These are phyloP conservation scores for Peromyscus melanophrys DNA, from an alignment of 2,797 vertebrate species.

Conservation along the genomic window DNA sequence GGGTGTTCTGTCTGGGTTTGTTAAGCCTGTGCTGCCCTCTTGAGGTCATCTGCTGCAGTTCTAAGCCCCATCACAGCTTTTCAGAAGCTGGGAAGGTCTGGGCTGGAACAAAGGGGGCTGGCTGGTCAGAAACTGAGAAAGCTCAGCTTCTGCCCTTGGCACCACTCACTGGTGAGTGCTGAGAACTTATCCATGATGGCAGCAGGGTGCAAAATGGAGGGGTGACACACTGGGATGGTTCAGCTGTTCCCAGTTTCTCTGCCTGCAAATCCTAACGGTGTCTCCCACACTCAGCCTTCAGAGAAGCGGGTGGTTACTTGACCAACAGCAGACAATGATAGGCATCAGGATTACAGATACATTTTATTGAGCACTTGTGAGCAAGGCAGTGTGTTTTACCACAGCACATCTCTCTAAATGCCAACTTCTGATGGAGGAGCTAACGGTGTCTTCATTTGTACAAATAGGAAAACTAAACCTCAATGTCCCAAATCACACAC, in stretches of 20 bases:
- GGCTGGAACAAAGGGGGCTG: not conserved
- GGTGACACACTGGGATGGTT: rapidly evolving
- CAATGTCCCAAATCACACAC: not conserved
- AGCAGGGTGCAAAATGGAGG: not conserved
- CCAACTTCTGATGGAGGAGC: not conserved
- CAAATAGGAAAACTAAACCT: not conserved
- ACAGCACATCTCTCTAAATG: not conserved
- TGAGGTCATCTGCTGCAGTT: not conserved
- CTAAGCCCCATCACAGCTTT: not conserved
- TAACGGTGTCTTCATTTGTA: not conserved
- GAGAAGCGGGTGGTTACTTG: not conserved
- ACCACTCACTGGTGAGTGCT: not conserved
- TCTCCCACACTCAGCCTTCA: not conserved
- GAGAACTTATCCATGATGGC: too few relatives aligned
- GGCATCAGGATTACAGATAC: not conserved
- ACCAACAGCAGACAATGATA: not conserved
- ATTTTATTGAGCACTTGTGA: not conserved
- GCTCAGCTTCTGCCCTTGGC: not conserved
- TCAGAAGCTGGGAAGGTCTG: too few relatives aligned
- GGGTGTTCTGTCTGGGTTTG: not conserved
- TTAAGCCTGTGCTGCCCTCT: conserved; percentile 66
- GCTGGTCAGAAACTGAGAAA: too few relatives aligned
- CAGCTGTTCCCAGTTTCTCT: not conserved
- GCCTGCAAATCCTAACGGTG: not conserved
- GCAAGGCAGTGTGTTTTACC: not conserved